A percentile compares a stretch with the other conserved stretches of the same genome.
phyloP scores from a whole-genome alignment of 1,140 invertebrate genomes.

The Portunus trituberculatus region DNA sequence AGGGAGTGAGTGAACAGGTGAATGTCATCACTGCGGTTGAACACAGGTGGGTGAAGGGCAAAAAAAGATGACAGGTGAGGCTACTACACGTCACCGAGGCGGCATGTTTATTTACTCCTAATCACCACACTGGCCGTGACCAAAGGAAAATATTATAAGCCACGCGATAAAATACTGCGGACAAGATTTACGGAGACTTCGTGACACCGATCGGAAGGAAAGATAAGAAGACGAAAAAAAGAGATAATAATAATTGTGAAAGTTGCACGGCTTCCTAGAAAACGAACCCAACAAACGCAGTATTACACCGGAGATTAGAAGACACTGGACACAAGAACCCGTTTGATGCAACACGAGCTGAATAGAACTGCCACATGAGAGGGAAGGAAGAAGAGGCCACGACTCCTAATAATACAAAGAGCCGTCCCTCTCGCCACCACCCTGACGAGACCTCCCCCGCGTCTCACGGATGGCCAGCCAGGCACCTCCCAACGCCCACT shows the following conservation, averaged over 20 bases:
- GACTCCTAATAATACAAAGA: constrained; percentile 13
- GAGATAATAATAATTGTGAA: not conserved
- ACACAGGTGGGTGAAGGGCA: not conserved
- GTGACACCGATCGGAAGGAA: not conserved
- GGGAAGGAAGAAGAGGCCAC: not conserved
- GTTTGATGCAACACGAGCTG: not conserved
- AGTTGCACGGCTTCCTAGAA: not conserved
- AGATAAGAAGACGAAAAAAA: not conserved
- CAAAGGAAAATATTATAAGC: constrained; percentile 12
- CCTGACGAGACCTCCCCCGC: not conserved
- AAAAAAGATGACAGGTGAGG: constrained; percentile 17
- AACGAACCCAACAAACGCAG: not conserved
- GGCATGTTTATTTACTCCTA: constrained; percentile 31
- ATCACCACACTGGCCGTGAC: not conserved
- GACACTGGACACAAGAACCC: not conserved
- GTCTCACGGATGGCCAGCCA: not conserved
- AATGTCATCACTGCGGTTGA: not conserved
- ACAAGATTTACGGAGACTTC: not conserved
- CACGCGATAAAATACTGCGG: not conserved
- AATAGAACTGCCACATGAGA: not conserved
- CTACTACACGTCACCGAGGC: not conserved
- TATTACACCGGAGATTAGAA: not conserved
- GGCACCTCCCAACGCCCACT: not conserved
- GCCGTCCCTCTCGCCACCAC: constrained; percentile 24
- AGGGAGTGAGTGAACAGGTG: not conserved